These are phyloP conservation scores for Armadillidium nasatum DNA, from an alignment of 1,140 invertebrate species.

Conservation along the genomic window DNA sequence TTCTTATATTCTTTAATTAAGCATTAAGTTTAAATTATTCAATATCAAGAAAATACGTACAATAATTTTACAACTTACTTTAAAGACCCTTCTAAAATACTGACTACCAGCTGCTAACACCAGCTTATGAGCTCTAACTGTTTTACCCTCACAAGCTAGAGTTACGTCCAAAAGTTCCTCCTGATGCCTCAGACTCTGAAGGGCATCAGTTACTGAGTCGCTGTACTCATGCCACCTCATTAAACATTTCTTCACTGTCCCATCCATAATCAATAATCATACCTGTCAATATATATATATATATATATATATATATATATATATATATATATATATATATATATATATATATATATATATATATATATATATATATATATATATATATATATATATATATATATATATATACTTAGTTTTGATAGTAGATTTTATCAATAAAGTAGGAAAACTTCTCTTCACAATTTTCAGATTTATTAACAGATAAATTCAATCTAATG, in stretches of 20 bases:
- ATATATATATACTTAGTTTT: too few species aligned
- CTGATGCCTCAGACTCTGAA: slow-evolving; percentile 67
- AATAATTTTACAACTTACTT: slow-evolving; percentile 32
- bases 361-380: too few species aligned
- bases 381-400: too few species aligned
- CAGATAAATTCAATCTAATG: too few species aligned
- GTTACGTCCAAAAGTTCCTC: slow-evolving; percentile 81
- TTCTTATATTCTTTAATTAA: slow-evolving; percentile 1
- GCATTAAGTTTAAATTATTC: not conserved
- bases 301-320: too few species aligned
- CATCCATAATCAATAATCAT: slow-evolving; percentile 4
- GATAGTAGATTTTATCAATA: too few species aligned
- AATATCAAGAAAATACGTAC: not conserved
- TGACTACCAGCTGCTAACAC: slow-evolving; percentile 72
- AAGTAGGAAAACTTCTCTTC: too few species aligned
- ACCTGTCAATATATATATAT: not conserved
- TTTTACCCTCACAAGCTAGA: slow-evolving; percentile 72
- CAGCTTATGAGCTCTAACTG: slow-evolving; percentile 67
- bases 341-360: too few species aligned
- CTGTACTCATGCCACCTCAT: slow-evolving; percentile 71
- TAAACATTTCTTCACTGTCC: slow-evolving; percentile 64
- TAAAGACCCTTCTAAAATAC: slow-evolving; percentile 58
- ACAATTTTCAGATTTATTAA: too few species aligned
- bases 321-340: too few species aligned
- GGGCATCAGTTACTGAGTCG: slow-evolving; percentile 65